phyloP scores from a whole-genome alignment of 2,888 invertebrate genomes.

The Acanthopleura granulata region DNA sequence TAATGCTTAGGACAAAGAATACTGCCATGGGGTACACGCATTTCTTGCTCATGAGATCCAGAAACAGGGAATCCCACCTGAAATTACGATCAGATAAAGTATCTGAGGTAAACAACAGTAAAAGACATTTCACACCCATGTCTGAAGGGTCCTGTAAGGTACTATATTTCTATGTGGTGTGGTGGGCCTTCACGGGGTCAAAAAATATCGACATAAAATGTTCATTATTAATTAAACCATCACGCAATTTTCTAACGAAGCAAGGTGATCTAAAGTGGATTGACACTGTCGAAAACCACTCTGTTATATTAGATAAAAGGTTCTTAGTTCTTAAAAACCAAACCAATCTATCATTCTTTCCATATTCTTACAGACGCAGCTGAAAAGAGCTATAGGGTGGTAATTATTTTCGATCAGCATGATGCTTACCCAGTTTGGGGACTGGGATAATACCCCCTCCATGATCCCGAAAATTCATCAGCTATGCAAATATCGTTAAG shows the following conservation, averaged over 20 bases:
- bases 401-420: slow-evolving; percentile 36
- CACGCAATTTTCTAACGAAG: slow-evolving; percentile 34
- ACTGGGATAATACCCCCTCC: slow-evolving; percentile 32
- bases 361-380: no score
- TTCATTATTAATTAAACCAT: slow-evolving; percentile 35
- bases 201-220: slow-evolving; percentile 39
- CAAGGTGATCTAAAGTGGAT: slow-evolving; percentile 30
- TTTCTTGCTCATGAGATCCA: slow-evolving; percentile 19
- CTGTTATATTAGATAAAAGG: slow-evolving; percentile 31
- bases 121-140: slow-evolving; percentile 33
- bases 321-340: slow-evolving; percentile 32
- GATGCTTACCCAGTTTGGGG: slow-evolving; percentile 35
- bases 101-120: slow-evolving; percentile 26
- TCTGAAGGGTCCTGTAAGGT: slow-evolving; percentile 27
- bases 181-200: slow-evolving; percentile 21
- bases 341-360: no score
- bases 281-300: slow-evolving; percentile 32
- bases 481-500: slow-evolving; percentile 28
- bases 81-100: slow-evolving; percentile 14
- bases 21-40: slow-evolving; percentile 22
- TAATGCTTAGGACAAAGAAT: neutral
- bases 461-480: slow-evolving; percentile 27
- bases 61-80: slow-evolving; percentile 16
- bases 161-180: slow-evolving; percentile 34
- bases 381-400: slow-evolving; percentile 46